Percentiles rank a stretch among this genome's conserved stretches.
Evolutionary conservation across 2,113 vertebrate species (phyloP).

Genomic region (Arothron firmamentum): DNA sequence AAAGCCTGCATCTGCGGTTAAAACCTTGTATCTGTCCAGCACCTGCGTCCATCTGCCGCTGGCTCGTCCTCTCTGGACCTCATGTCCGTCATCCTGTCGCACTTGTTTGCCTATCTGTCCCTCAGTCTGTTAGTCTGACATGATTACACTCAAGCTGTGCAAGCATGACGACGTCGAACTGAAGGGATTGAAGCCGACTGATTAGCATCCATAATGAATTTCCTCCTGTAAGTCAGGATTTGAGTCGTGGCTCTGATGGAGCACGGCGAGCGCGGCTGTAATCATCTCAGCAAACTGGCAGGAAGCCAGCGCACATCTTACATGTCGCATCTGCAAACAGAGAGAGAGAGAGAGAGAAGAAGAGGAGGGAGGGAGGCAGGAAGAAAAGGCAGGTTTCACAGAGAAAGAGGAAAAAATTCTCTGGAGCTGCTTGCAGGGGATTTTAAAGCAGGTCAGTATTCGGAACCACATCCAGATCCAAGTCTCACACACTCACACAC

Average conservation of each 20-base stretch:
- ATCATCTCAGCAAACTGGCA: slow-evolving; percentile 46
- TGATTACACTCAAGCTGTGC: slow-evolving; percentile 42
- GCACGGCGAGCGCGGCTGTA: slow-evolving; percentile 21
- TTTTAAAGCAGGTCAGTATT: slow-evolving; percentile 40
- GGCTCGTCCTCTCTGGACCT: slow-evolving; percentile 1
- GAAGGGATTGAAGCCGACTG: slow-evolving; percentile 28
- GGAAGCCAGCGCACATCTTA: slow-evolving; percentile 28
- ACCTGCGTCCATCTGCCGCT: slow-evolving; percentile 7
- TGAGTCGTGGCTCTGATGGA: slow-evolving; percentile 27
- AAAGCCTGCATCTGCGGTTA: not conserved
- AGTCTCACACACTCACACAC: slow-evolving; percentile 4
- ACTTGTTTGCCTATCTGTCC: slow-evolving; percentile 17
- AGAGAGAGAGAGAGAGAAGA: slow-evolving; percentile 4
- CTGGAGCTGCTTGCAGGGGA: slow-evolving; percentile 33
- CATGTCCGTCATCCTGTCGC: slow-evolving; percentile 22
- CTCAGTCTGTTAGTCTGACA: slow-evolving; percentile 22
- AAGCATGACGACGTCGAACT: slow-evolving; percentile 24
- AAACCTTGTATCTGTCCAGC: slow-evolving; percentile 9
- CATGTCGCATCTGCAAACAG: slow-evolving; percentile 25
- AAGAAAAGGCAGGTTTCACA: not conserved
- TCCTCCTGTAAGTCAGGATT: slow-evolving; percentile 28
- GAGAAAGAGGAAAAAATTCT: slow-evolving; percentile 18
- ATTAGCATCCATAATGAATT: slow-evolving; percentile 52
- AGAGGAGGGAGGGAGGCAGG: slow-evolving; percentile 1
- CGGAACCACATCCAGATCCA: slow-evolving; percentile 12